Percentiles rank a stretch among this genome's conserved stretches.
phyloP scores from a whole-genome alignment of 2,113 vertebrate genomes.

The Rhea pennata region DNA sequence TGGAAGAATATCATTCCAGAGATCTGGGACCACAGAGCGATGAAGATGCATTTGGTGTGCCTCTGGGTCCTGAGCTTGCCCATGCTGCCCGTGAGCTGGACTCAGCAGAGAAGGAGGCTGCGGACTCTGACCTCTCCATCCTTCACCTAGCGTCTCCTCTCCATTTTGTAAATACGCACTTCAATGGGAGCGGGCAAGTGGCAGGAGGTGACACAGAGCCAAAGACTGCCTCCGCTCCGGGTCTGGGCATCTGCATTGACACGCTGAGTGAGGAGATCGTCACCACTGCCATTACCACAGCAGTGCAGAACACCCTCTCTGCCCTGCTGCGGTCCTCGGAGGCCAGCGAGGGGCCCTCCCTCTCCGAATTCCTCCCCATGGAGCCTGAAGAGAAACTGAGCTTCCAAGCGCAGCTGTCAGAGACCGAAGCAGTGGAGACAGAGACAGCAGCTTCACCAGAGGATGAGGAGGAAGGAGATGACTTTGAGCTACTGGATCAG shows the following conservation, averaged over 20 bases:
- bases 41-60: constrained; percentile 66
- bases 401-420: constrained; percentile 72
- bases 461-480: constrained; percentile 85
- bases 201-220: background rate
- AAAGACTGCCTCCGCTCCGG: constrained; percentile 21
- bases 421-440: constrained; percentile 41
- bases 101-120: constrained; percentile 64
- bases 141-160: constrained; percentile 91
- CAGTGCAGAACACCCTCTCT: constrained; percentile 88
- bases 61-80: constrained; percentile 67
- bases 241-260: constrained; percentile 79
- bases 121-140: constrained; percentile 82
- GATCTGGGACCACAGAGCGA: constrained; percentile 74
- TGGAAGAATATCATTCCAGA: constrained; percentile 83
- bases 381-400: constrained; percentile 76
- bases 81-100: constrained; percentile 69
- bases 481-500: constrained; percentile 99
- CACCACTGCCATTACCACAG: constrained; percentile 86
- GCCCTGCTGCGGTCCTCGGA: constrained; percentile 83
- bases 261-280: constrained; percentile 88
- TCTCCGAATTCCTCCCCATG: constrained; percentile 73
- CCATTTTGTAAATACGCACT: constrained; percentile 98
- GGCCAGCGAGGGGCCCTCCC: constrained; percentile 73
- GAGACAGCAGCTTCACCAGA: constrained; percentile 51
- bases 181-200: constrained; percentile 85